Evolutionary conservation across 1,140 invertebrate species (phyloP).

Genomic region (Bombus breviceps): DNA sequence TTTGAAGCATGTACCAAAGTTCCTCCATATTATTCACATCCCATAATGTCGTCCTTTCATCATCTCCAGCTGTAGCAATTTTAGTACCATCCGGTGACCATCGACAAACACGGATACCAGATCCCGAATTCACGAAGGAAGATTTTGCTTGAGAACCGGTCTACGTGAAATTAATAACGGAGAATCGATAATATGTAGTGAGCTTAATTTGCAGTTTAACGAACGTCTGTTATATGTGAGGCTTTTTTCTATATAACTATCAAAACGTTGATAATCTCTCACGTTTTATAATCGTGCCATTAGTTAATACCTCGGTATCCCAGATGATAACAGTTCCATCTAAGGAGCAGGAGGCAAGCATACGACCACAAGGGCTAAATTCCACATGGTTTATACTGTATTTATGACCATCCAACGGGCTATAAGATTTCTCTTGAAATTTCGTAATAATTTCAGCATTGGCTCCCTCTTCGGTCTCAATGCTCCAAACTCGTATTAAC

Average conservation of each 20-base stretch:
- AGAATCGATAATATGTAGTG: background rate
- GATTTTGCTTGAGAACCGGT: conserved; percentile 80
- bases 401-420: conserved; percentile 84
- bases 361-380: conserved; percentile 86
- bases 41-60: conserved; percentile 88
- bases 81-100: conserved; percentile 86
- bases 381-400: conserved; percentile 86
- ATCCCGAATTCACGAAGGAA: conserved; percentile 80
- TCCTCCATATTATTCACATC: conserved; percentile 84
- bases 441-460: conserved; percentile 65
- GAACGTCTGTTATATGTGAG: too few relatives aligned
- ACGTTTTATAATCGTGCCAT: background rate
- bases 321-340: conserved; percentile 89
- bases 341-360: conserved; percentile 88
- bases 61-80: conserved; percentile 88
- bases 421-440: conserved; percentile 81
- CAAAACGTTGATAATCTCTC: background rate
- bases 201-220: background rate
- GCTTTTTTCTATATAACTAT: background rate
- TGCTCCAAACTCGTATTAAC: conserved; percentile 82
- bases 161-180: conserved; percentile 63
- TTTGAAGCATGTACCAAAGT: conserved; percentile 79
- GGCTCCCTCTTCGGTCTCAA: conserved; percentile 74
- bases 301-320: conserved; percentile 83
- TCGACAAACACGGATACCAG: conserved; percentile 83